These are phyloP conservation scores for Drosophila pectinifera DNA, from an alignment of 1,140 invertebrate genomes.

Conservation along the genomic window DNA sequence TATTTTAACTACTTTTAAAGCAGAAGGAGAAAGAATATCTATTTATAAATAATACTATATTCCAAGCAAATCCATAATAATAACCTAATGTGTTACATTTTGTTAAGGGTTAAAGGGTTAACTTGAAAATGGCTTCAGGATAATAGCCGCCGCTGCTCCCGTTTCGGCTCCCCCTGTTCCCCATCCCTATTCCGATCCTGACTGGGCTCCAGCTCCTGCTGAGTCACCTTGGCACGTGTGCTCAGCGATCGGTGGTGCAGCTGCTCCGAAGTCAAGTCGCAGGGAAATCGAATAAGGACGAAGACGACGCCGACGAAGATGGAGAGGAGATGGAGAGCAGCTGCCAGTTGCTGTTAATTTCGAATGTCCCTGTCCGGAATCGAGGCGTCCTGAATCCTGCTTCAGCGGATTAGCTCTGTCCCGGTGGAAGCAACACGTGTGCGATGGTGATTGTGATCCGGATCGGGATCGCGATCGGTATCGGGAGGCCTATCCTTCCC, in stretches of 20 bases:
- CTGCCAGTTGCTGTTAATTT: slow-evolving; percentile 50
- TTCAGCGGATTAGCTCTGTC: slow-evolving; percentile 52
- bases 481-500: slow-evolving; percentile 15
- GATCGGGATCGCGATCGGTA: slow-evolving; percentile 2
- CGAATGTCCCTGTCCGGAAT: slow-evolving; percentile 32
- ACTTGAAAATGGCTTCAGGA: slow-evolving; percentile 55
- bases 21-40: too few species aligned
- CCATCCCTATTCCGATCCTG: slow-evolving; percentile 26
- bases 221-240: slow-evolving; percentile 75
- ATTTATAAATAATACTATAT: too few species aligned
- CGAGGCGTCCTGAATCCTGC: slow-evolving; percentile 29
- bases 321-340: slow-evolving; percentile 20
- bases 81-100: not conserved
- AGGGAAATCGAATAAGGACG: slow-evolving; percentile 23
- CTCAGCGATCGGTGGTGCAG: slow-evolving; percentile 27
- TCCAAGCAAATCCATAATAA: too few species aligned
- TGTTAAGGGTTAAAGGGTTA: slow-evolving; percentile 27
- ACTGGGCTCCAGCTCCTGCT: slow-evolving; percentile 33
- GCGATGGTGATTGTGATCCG: slow-evolving; percentile 38
- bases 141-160: slow-evolving; percentile 32
- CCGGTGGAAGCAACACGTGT: slow-evolving; percentile 71
- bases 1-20: too few species aligned
- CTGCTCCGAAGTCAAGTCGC: slow-evolving; percentile 41
- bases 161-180: slow-evolving; percentile 22
- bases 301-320: slow-evolving; percentile 8